Evolutionary conservation across 2,888 invertebrate genomes (phyloP).

Genomic region (Alloscopus bannaensis): DNA sequence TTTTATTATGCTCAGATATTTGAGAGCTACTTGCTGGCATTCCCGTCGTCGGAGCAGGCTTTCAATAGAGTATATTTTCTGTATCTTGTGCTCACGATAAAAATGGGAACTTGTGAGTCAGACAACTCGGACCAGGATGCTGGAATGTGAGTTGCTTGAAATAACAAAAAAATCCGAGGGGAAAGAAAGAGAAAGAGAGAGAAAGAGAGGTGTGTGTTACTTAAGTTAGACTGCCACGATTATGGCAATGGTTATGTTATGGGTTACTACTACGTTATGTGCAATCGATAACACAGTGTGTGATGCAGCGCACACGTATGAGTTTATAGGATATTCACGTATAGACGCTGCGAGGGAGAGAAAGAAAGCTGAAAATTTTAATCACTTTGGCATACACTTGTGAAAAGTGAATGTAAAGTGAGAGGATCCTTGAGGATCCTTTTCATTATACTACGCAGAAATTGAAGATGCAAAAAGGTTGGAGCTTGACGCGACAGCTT

Average conservation of each 20-base stretch:
- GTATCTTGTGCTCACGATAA: conserved; percentile 41
- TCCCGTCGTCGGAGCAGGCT: conserved; percentile 29
- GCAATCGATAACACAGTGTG: conserved; percentile 39
- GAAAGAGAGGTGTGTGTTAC: conserved; percentile 9
- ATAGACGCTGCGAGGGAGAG: conserved; percentile 25
- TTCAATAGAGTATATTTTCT: conserved; percentile 30
- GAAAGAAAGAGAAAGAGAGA: conserved; percentile 37
- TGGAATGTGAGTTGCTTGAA: no score
- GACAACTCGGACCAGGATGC: conserved; percentile 28
- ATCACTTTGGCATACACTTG: conserved; percentile 43
- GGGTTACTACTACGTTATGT: conserved; percentile 5
- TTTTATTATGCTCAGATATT: background rate
- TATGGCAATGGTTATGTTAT: conserved; percentile 55
- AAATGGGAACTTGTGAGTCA: conserved; percentile 44
- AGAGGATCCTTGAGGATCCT: conserved; percentile 38
- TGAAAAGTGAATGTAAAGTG: conserved; percentile 35
- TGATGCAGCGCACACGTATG: background rate
- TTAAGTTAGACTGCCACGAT: conserved; percentile 32
- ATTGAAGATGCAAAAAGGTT: conserved; percentile 40
- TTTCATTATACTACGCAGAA: conserved; percentile 28
- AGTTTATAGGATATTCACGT: background rate
- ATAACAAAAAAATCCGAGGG: no score
- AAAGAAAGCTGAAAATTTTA: conserved; percentile 47
- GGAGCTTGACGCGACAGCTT: conserved; percentile 1
- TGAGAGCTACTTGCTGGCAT: conserved; percentile 2